A percentile compares a stretch with the other conserved stretches of the same genome.
These are phyloP conservation scores for Glaucomys volans DNA, from an alignment of 2,113 vertebrate genomes.

Conservation along the genomic window DNA sequence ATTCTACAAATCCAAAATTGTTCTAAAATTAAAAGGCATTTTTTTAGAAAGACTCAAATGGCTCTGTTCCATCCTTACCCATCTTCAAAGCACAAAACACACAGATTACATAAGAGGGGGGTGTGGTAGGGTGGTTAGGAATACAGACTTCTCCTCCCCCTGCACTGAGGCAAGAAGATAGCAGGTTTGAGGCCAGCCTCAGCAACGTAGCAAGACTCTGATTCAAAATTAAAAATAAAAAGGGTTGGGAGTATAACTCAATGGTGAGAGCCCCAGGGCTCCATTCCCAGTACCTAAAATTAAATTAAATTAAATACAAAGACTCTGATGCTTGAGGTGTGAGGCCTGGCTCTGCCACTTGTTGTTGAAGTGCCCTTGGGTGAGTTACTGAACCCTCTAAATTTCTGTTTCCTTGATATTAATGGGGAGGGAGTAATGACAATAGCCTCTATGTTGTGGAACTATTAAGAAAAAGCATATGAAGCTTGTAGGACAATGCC, in stretches of 20 bases:
- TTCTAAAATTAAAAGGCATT: not conserved
- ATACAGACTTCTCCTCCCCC: not conserved
- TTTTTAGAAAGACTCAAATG: not conserved
- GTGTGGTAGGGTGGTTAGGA: not conserved
- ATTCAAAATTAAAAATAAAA: not conserved
- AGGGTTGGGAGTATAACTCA: not conserved
- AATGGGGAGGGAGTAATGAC: not conserved
- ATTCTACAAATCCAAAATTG: not conserved
- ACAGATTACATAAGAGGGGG: not conserved
- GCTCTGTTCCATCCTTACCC: not conserved
- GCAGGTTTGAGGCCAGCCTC: not conserved
- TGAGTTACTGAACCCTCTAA: not conserved
- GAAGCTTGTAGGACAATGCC: not conserved
- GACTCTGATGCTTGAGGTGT: not conserved
- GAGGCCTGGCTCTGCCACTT: not conserved
- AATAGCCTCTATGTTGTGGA: not conserved
- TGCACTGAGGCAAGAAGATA: not conserved
- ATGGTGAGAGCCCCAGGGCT: not conserved
- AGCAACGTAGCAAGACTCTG: not conserved
- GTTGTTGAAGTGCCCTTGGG: not conserved
- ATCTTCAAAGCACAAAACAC: not conserved
- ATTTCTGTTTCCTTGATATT: not conserved
- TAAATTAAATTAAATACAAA: too few species aligned
- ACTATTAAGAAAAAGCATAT: not conserved
- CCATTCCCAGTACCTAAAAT: not conserved